Base-by-base conservation (phyloP, 2,797 vertebrate species). In the Falco berigora region DNA sequence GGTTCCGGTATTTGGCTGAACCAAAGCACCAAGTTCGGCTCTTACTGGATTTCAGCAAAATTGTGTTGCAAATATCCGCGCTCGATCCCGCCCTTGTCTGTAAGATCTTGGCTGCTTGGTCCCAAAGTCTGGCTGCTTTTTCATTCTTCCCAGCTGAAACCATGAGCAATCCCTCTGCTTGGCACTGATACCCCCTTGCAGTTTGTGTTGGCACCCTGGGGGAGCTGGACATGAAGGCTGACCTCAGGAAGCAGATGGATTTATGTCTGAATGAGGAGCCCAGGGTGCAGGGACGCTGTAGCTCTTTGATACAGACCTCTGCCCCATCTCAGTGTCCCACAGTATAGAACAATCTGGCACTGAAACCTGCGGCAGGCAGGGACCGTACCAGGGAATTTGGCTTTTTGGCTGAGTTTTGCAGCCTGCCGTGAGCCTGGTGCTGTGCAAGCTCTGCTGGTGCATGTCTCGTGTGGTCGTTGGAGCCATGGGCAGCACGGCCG, bases 381-480 rank as follows among this genome's bases (percentile, higher is more conserved):
- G 58, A 6, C 44, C 9, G 2, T 7, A 4, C 11, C 5, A 6
- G 42, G 56, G 27, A 52, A 34, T 84, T 86, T 50, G 42, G 19
- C 19, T 66, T 53, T 69, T 50, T 67, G 84, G 23, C 27, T 68
- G 77, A 28, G 27, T 64, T 87, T 64, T 72, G 68, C 69, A 94
- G 77, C 56, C 40, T 55, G 23, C 34, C 0, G 0, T 7, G 23
- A 63, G 52, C 36, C 36, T 23, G 72, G 22, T 73, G 75, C 63
- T 82, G 44, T 1, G 2, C 25, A 11, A 4, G 36, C 18, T 79
- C 59, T 86, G 71, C 59, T 3, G 2, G 0, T 7, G 55, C 23
- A 19, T 58, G 55, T 42, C 66, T 38, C 0, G 0, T 22, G 47
- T 22, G 47, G 36, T 17, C 0, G 0, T 5, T 16, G 71, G 50